These are phyloP conservation scores for Leptinotarsa peninsularis DNA, from an alignment of 2,888 invertebrate species.

Conservation along the genomic window DNA sequence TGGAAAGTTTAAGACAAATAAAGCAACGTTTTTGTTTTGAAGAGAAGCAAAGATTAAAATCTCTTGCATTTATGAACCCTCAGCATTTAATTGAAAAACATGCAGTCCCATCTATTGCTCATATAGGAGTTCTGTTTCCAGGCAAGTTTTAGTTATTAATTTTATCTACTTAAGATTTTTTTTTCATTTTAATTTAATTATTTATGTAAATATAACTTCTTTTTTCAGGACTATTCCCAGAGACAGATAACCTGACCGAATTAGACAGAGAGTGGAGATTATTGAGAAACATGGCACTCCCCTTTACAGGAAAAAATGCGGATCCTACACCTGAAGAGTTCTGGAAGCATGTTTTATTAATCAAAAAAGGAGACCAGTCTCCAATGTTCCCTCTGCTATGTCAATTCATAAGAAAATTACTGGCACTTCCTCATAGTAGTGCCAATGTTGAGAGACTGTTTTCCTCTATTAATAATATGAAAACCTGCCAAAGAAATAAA, in stretches of 20 bases:
- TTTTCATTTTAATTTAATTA: neutral
- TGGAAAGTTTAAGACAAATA: slow-evolving; percentile 14
- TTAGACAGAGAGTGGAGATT: neutral
- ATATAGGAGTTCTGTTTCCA: too few species aligned
- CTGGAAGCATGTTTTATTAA: too few species aligned
- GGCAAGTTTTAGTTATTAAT: neutral
- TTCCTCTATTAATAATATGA: too few species aligned
- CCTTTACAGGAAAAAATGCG: too few species aligned
- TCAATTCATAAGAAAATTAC: slow-evolving; percentile 17
- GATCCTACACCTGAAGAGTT: too few species aligned
- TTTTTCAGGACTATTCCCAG: neutral
- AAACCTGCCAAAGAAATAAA: too few species aligned
- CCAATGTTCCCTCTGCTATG: slow-evolving; percentile 20
- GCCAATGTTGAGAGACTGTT: slow-evolving; percentile 1
- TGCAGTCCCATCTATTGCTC: neutral
- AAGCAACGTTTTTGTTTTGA: slow-evolving; percentile 19
- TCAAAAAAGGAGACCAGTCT: slow-evolving; percentile 12
- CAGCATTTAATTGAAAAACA: neutral
- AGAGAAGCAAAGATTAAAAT: neutral
- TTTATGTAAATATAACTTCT: neutral
- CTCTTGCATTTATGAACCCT: neutral
- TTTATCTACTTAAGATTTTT: neutral
- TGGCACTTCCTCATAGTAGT: slow-evolving; percentile 19
- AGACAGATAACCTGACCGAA: neutral
- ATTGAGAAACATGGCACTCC: neutral